These are phyloP conservation scores for Vulpes ferrilata DNA, from an alignment of 2,113 vertebrate genomes.

Conservation along the genomic window DNA sequence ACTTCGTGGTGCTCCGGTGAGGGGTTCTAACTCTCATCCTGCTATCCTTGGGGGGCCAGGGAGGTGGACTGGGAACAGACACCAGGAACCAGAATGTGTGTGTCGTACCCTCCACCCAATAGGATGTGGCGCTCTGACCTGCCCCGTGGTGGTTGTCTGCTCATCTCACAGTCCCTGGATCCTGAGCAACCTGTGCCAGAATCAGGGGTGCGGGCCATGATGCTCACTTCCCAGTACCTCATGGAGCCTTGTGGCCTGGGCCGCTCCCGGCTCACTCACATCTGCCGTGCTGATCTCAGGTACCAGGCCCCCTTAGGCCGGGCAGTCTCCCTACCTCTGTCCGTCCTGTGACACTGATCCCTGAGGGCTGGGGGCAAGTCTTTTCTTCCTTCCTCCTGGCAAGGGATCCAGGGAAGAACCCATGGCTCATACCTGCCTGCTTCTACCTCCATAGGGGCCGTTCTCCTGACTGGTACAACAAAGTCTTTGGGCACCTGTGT, in stretches of 20 bases:
- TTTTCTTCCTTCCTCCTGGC: background rate
- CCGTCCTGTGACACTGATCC: background rate
- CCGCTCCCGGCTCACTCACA: conserved; percentile 90
- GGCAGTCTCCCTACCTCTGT: background rate
- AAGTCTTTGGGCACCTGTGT: conserved; percentile 93
- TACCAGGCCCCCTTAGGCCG: conserved; percentile 64
- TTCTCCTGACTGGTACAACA: conserved; percentile 95
- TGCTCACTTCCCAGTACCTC: conserved; percentile 91
- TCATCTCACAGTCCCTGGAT: conserved; percentile 90
- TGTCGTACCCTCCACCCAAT: background rate
- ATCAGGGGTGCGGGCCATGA: conserved; percentile 88
- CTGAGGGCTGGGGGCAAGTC: background rate
- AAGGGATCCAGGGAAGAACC: background rate
- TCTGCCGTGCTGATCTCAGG: conserved; percentile 93
- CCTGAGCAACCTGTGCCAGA: conserved; percentile 88
- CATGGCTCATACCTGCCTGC: background rate
- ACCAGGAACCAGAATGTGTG: background rate
- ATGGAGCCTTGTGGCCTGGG: conserved; percentile 90
- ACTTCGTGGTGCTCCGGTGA: conserved; percentile 92
- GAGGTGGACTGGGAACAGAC: background rate
- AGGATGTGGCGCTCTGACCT: conserved; percentile 91
- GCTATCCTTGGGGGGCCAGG: background rate
- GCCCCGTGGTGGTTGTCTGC: conserved; percentile 88
- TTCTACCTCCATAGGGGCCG: conserved; percentile 88
- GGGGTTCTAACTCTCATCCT: background rate